Base-by-base conservation (phyloP, 2,888 invertebrate species). In the Lysandra bellargus region DNA sequence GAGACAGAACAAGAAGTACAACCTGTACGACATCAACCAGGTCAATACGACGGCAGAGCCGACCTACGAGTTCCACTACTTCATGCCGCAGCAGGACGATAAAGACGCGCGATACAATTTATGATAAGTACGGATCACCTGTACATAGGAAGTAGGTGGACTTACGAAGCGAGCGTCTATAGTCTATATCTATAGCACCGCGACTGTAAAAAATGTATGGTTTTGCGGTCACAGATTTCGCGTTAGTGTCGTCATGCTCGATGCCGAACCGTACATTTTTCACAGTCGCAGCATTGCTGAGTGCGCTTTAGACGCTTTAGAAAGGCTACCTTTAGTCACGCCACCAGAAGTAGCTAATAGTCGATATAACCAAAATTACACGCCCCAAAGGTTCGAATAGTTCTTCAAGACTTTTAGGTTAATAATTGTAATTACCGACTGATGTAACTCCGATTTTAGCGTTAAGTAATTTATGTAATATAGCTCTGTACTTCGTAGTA, bases 11-110 rank as follows among this genome's bases (percentile, higher is more conserved):
- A 78, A 79, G 60, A 81, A 81, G 53, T 78, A 78, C 5, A 78
- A 72, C 33, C 80, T 85, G 2, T 89, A 88, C 80, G 89, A 88
- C 40, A 86, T 88, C 0, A 84, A 87, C 83, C 91, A 92, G 80
- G 92, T 91, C 5, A 87, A 86, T 53, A 78, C 87, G 33, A 88
- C 88, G 0, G 88, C 92, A 80, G 92, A 93, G 64, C 92, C 94
- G 0, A 91, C 90, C 0, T 94, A 93, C 83, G 94, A 94, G 86
- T 86, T 94, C 80, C 92, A 92, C 81, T 94, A 93, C 84, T 94
- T 91, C 84, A 88, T 93, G 37, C 92, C 93, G 0, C 93, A 92
- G 1, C 90, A 93, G 83, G 93, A 93, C 81, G 92, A 93, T 81
- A 87, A 84, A 49, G 88, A 90, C 76, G 84, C 85, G 2, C 80